These are phyloP conservation scores for Oithona nana DNA, from an alignment of 2,888 invertebrate species.

Conservation along the genomic window DNA sequence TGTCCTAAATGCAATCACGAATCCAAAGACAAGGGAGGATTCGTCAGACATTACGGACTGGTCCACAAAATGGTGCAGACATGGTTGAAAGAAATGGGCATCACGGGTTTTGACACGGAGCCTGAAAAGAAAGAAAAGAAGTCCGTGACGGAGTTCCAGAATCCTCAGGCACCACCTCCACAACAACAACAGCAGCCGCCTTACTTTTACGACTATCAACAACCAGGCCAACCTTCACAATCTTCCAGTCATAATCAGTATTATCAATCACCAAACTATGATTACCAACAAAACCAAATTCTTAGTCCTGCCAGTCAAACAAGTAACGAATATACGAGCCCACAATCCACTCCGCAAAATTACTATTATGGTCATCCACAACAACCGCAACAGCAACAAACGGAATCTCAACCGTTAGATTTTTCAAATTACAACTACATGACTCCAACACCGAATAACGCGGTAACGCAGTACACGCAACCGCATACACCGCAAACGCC, in stretches of 20 bases:
- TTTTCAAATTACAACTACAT: not conserved
- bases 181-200: not conserved
- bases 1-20: constrained; percentile 13
- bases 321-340: not conserved
- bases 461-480: not conserved
- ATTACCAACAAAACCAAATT: not conserved
- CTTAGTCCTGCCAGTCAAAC: not conserved
- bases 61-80: constrained; percentile 17
- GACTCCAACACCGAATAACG: not conserved
- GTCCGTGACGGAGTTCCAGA: not conserved
- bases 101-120: not conserved
- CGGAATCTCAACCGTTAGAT: not conserved
- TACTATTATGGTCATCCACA: not conserved
- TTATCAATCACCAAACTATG: constrained; percentile 1
- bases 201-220: not conserved
- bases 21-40: constrained; percentile 10
- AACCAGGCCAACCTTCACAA: not conserved
- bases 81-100: constrained; percentile 14
- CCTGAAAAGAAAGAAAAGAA: not conserved
- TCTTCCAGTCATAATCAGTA: not conserved
- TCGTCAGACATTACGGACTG: constrained; percentile 17
- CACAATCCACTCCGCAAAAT: not conserved
- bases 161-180: not conserved
- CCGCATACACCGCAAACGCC: not conserved
- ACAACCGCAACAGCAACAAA: not conserved